These are phyloP conservation scores for Chiloscyllium plagiosum DNA, from an alignment of 2,113 vertebrate genomes.

Conservation along the genomic window DNA sequence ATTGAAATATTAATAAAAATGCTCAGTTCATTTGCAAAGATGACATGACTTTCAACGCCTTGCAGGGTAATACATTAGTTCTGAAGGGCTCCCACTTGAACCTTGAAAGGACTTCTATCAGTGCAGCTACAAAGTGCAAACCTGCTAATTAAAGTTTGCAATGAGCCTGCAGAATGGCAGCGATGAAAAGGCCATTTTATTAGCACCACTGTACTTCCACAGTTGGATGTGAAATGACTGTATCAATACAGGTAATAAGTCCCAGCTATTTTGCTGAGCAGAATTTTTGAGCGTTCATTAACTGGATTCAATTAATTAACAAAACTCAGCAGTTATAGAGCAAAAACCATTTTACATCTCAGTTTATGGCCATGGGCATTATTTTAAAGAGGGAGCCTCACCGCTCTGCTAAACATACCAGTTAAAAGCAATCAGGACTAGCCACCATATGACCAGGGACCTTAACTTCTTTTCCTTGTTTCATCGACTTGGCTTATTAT, in stretches of 20 bases:
- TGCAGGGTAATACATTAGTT: neutral
- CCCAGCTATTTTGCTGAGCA: neutral
- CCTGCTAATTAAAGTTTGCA: slow-evolving; percentile 29
- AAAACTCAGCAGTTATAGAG: neutral
- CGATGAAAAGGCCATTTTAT: neutral
- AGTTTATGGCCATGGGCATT: neutral
- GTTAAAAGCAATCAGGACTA: slow-evolving; percentile 15
- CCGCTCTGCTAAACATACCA: neutral
- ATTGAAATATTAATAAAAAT: neutral
- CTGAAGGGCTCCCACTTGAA: slow-evolving; percentile 28
- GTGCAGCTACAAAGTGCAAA: neutral
- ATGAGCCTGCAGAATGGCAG: neutral
- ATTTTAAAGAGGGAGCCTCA: neutral
- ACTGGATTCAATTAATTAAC: slow-evolving; percentile 35
- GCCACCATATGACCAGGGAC: neutral
- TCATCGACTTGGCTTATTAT: neutral
- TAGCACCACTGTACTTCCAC: neutral
- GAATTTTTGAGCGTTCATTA: slow-evolving; percentile 10
- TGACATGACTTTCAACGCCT: neutral
- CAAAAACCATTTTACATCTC: neutral
- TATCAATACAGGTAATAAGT: slow-evolving; percentile 5
- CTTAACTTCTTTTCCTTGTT: neutral
- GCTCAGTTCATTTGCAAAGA: neutral
- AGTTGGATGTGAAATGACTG: neutral
- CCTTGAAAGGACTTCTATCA: slow-evolving; percentile 4